Evolutionary conservation across 2,113 vertebrate species (phyloP).

Genomic region (Brachionichthys hirsutus): DNA sequence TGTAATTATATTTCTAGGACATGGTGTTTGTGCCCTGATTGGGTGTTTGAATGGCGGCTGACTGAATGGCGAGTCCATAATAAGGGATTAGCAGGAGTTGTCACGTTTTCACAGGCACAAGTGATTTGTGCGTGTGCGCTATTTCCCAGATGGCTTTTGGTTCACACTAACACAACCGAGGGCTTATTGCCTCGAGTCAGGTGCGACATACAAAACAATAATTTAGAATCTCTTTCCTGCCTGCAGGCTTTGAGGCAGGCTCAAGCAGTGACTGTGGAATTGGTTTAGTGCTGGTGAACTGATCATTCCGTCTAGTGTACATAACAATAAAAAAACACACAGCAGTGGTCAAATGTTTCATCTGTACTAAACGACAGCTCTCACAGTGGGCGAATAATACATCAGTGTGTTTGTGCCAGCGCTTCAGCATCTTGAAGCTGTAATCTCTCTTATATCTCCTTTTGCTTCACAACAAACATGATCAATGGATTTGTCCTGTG

Average conservation of each 20-base stretch:
- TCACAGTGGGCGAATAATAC: too few relatives aligned
- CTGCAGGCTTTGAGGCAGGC: constrained; percentile 28
- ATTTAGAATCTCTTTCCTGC: constrained; percentile 28
- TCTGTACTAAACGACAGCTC: not conserved
- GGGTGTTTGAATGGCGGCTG: constrained; percentile 12
- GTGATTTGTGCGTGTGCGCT: constrained; percentile 16
- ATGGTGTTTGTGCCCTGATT: not conserved
- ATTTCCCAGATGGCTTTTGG: constrained; percentile 47
- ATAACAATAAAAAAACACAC: constrained; percentile 9
- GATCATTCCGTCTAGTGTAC: constrained; percentile 24
- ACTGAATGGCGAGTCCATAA: constrained; percentile 17
- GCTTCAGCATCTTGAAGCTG: not conserved
- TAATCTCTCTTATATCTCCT: constrained; percentile 18
- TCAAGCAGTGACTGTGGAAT: constrained; percentile 33
- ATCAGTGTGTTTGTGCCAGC: not conserved
- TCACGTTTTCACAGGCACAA: constrained; percentile 34
- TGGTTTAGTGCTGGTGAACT: constrained; percentile 42
- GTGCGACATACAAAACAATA: constrained; percentile 48
- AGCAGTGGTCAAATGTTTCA: constrained; percentile 35
- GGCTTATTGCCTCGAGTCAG: constrained; percentile 44
- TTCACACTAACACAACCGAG: constrained; percentile 38
- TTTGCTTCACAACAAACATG: constrained; percentile 24
- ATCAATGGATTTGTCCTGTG: constrained; percentile 15
- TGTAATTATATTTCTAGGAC: too few relatives aligned
- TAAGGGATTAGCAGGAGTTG: constrained; percentile 45